Base-by-base conservation (phyloP, 2,888 invertebrate genomes). In the Netelia fuscicornis region DNA sequence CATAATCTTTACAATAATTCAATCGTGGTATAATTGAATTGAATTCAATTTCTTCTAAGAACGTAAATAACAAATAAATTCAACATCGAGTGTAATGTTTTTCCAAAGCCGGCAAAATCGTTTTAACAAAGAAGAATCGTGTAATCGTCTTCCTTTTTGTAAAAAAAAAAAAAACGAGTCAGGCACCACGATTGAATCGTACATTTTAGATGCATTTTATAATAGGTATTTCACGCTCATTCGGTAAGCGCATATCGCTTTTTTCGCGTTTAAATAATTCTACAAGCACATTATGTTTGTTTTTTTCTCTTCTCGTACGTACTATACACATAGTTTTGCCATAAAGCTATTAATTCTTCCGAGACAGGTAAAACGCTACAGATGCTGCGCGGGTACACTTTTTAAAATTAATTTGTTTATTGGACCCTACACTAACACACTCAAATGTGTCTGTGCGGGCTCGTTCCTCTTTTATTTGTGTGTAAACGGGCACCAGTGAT, bases 211-310 rank as follows among this genome's bases (percentile, higher is more conserved):
- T 65, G 52, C 78, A 70, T 76, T 23, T 64, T 80, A 48, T 80
- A 75, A 20, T 56, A 76, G 70, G 65, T 80, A 76, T 78, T 37
- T 60, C 52, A 72, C 52, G 67, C 52, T 70, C 54, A 17, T 72
- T 83, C 54, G 30, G 44, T 44, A 37, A 76, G 37, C 67, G 54
- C 54, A 54, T 42, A 44, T 58, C 37, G 37, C 6, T 37, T 37
- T 37, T 54, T 67, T 80, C 20, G 42, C 60, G 13, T 70, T 78
- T 52, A 77, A 72, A 70, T 64, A 82, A 70, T 37, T 80, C 86
- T 81, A 86, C 78, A 84, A 86, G 86, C 83, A 78, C 83, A 64
- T 67, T 62, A 54, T 62, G 60, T 62, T 30, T 44, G 11, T 17
- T 58, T 56, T 20, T 56, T 37, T 65, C 54, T 30, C 42, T 56